A percentile compares a stretch with the other conserved stretches of the same genome.
phyloP scores from a whole-genome alignment of 2,888 invertebrate species.

The Lutraria lutraria region DNA sequence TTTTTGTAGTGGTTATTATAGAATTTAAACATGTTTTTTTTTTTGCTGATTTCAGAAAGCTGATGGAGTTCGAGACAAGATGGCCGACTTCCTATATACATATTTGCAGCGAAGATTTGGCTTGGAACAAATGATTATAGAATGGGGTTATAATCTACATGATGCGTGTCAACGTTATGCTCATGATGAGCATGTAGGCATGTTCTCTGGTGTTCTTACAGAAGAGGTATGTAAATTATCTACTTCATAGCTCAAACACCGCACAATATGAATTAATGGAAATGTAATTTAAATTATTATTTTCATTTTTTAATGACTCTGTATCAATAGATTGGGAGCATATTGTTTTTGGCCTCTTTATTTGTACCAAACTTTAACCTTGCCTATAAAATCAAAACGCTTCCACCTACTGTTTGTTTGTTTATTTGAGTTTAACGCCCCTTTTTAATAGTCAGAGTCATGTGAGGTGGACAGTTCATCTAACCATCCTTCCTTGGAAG shows the following conservation, averaged over 20 bases:
- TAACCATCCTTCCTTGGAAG: too few relatives aligned
- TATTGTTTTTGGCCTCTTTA: too few relatives aligned
- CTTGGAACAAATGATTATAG: slow-evolving; percentile 83
- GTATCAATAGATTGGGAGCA: too few relatives aligned
- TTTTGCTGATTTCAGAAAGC: slow-evolving; percentile 71
- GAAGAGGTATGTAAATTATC: slow-evolving; percentile 77
- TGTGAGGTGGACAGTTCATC: too few relatives aligned
- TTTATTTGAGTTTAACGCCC: too few relatives aligned
- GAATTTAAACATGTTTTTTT: too few relatives aligned
- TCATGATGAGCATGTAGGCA: slow-evolving; percentile 83
- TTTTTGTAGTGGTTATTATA: too few relatives aligned
- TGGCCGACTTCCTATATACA: slow-evolving; percentile 83
- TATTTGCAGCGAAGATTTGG: slow-evolving; percentile 83
- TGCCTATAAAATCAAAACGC: too few relatives aligned
- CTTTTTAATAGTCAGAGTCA: too few relatives aligned
- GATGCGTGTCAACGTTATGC: slow-evolving; percentile 85
- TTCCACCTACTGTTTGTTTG: too few relatives aligned
- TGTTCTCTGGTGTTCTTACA: slow-evolving; percentile 83
- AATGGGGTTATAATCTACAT: slow-evolving; percentile 86
- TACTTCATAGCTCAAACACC: not conserved
- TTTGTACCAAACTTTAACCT: too few relatives aligned
- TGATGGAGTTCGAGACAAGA: slow-evolving; percentile 79
- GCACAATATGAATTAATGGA: not conserved
- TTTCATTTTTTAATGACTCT: not conserved
- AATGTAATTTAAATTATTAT: not conserved